A percentile compares a stretch with the other conserved stretches of the same genome.
Conservation (phyloP, 2,113 vertebrate genomes). For the Speoplatyrhinus poulsoni region DNA sequence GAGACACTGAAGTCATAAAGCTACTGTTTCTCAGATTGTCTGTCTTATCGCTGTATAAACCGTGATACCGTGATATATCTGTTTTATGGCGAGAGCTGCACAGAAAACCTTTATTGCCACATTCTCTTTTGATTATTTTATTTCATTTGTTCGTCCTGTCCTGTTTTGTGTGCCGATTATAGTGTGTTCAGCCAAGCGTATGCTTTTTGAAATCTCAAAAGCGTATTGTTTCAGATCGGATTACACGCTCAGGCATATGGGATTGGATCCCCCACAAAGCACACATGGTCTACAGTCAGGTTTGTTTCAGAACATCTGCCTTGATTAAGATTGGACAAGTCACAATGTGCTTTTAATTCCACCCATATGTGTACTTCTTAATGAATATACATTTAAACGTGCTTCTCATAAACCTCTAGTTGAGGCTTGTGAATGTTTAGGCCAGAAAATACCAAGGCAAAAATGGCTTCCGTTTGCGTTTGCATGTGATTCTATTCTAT, state of each 20-base stretch:
- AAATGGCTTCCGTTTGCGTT: neutral
- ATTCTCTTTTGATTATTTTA: neutral
- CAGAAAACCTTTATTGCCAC: constrained; percentile 32
- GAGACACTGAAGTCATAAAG: constrained; percentile 48
- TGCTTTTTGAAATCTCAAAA: neutral
- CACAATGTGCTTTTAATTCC: neutral
- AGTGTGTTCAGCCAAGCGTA: constrained; percentile 5
- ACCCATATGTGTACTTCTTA: neutral
- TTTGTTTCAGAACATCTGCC: neutral
- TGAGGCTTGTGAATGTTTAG: neutral
- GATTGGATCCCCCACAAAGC: neutral
- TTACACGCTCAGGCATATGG: neutral
- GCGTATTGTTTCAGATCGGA: neutral
- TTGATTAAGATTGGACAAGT: neutral
- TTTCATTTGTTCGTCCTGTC: constrained; percentile 9
- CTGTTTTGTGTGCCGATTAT: constrained; percentile 27
- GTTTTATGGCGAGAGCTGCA: constrained; percentile 15
- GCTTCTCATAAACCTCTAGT: neutral
- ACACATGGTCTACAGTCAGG: neutral
- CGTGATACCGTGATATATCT: constrained; percentile 19
- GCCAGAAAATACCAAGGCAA: neutral
- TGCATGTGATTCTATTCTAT: neutral
- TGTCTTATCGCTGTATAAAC: constrained; percentile 35
- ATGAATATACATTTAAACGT: neutral
- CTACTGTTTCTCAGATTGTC: constrained; percentile 25